Evolutionary conservation across 2,113 vertebrate species (phyloP).

Genomic region (Benitochromis conjunctus): DNA sequence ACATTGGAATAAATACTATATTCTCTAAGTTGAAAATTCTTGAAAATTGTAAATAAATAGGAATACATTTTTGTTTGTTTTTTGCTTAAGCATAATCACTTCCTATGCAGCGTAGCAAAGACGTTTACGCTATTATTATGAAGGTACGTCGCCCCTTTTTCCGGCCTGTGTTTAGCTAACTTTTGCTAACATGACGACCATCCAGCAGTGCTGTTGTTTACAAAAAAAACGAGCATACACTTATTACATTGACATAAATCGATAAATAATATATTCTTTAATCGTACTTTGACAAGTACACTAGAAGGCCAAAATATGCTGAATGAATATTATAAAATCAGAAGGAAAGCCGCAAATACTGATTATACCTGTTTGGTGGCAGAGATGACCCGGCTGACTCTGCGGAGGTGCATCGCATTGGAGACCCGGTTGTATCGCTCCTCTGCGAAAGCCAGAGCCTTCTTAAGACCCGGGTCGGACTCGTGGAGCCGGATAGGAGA

Average conservation of each 20-base stretch:
- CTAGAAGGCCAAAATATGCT: not conserved
- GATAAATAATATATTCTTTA: rapidly evolving
- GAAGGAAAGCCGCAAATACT: not conserved
- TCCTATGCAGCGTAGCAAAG: not conserved
- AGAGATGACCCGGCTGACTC: constrained; percentile 70
- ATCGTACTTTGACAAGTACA: not conserved
- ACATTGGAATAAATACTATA: not conserved
- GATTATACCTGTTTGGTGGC: constrained; percentile 72
- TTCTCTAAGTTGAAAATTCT: not conserved
- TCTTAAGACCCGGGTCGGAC: constrained; percentile 67
- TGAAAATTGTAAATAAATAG: not conserved
- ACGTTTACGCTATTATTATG: not conserved
- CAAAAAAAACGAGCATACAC: not conserved
- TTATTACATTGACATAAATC: not conserved
- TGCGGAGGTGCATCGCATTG: constrained; percentile 77
- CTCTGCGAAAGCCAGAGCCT: constrained; percentile 74
- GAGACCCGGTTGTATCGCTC: constrained; percentile 78
- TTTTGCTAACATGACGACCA: not conserved
- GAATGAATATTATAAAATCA: not conserved
- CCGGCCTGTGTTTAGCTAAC: not conserved
- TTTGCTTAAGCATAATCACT: not conserved
- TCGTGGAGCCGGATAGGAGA: constrained; percentile 46
- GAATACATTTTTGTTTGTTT: not conserved
- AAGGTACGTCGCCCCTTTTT: not conserved
- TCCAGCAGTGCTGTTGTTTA: not conserved